A percentile compares a stretch with the other conserved stretches of the same genome.
phyloP scores from a whole-genome alignment of 2,888 invertebrate genomes.

The Cryptophagus acutangulus region DNA sequence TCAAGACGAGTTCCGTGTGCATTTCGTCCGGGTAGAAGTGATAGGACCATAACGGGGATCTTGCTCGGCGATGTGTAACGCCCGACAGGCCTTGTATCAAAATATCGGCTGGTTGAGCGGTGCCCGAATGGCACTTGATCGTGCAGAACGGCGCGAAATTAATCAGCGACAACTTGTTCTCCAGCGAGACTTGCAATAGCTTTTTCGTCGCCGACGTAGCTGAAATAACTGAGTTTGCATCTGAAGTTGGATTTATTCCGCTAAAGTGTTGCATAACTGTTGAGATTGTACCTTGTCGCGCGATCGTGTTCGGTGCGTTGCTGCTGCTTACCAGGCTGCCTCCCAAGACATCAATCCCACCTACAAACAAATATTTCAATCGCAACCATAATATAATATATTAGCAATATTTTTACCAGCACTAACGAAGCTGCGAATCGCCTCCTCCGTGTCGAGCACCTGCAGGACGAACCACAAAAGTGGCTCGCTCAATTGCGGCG shows the following conservation, averaged over 20 bases:
- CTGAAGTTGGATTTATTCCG: conserved; percentile 39
- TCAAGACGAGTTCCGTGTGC: conserved; percentile 81
- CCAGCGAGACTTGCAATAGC: conserved; percentile 51
- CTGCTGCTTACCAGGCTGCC: conserved; percentile 73
- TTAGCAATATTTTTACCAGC: conserved; percentile 48
- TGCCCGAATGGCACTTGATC: conserved; percentile 49
- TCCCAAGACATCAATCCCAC: conserved; percentile 70
- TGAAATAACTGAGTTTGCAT: conserved; percentile 26
- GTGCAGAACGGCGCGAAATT: conserved; percentile 87
- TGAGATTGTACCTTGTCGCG: conserved; percentile 51
- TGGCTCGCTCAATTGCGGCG: conserved; percentile 72
- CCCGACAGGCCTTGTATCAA: conserved; percentile 62
- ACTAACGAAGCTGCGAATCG: conserved; percentile 69
- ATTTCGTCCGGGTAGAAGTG: conserved; percentile 90
- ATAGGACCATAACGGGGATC: conserved; percentile 93
- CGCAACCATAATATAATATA: background rate
- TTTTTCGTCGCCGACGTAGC: conserved; percentile 41
- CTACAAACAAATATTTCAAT: conserved; percentile 27
- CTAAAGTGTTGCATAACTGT: conserved; percentile 62
- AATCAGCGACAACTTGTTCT: conserved; percentile 69
- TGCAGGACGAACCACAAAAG: conserved; percentile 78
- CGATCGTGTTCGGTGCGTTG: conserved; percentile 61
- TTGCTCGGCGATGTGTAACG: conserved; percentile 76
- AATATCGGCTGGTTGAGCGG: conserved; percentile 85
- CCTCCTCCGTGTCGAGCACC: conserved; percentile 71